Conservation (phyloP, 2,888 invertebrate species). For the Chrysolina americana region DNA sequence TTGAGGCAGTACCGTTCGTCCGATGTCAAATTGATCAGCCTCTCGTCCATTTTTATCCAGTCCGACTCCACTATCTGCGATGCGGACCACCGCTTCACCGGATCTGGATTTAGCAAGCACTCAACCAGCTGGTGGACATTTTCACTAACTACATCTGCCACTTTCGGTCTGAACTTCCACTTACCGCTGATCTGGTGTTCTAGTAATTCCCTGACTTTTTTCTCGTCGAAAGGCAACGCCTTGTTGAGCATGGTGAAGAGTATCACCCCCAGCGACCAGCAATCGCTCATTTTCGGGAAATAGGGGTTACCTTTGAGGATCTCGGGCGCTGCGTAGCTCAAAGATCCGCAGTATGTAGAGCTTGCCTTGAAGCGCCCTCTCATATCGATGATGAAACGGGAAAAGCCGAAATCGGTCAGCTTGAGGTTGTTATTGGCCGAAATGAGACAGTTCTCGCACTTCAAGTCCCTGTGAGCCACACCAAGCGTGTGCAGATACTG, state of each 20-base stretch:
- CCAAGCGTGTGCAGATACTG: constrained; percentile 82
- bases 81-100: constrained; percentile 73
- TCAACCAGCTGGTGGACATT: constrained; percentile 77
- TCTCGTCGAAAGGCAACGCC: constrained; percentile 86
- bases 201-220: constrained; percentile 79
- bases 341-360: constrained; percentile 87
- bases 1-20: constrained; percentile 72
- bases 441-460: constrained; percentile 85
- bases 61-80: constrained; percentile 72
- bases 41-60: constrained; percentile 79
- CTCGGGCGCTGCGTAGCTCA: constrained; percentile 92
- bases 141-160: constrained; percentile 73
- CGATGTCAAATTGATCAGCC: constrained; percentile 72
- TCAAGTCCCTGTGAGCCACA: constrained; percentile 85
- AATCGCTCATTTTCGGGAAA: constrained; percentile 80
- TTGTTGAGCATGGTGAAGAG: constrained; percentile 88
- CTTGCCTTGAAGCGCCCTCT: constrained; percentile 71
- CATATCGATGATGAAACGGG: constrained; percentile 71
- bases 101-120: constrained; percentile 80
- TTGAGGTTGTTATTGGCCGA: constrained; percentile 85
- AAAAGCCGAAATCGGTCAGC: constrained; percentile 89
- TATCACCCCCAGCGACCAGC: constrained; percentile 87
- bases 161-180: constrained; percentile 80
- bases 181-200: constrained; percentile 77
- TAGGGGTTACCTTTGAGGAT: constrained; percentile 83